Evolutionary conservation across 2,797 vertebrate species (phyloP).

Genomic region (Danio tinwini): DNA sequence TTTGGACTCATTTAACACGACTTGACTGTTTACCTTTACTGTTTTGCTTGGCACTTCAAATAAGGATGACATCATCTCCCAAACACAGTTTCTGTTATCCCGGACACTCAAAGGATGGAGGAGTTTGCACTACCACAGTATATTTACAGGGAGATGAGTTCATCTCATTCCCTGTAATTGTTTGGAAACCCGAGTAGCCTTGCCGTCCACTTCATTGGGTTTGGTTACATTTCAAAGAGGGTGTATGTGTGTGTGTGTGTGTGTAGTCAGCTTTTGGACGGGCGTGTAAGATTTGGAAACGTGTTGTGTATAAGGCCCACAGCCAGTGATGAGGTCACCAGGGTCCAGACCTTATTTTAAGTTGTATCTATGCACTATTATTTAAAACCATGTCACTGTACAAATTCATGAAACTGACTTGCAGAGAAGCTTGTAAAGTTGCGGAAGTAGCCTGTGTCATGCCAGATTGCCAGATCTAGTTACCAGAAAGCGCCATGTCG

Average conservation of each 20-base stretch:
- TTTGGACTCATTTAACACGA: slow-evolving; percentile 43
- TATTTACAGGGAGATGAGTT: slow-evolving; percentile 62
- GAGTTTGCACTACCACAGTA: slow-evolving; percentile 60
- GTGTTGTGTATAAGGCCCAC: neutral
- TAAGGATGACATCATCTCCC: slow-evolving; percentile 72
- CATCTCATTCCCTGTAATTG: slow-evolving; percentile 41
- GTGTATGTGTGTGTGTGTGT: slow-evolving; percentile 38
- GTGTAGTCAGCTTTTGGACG: slow-evolving; percentile 13
- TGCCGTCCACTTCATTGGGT: slow-evolving; percentile 28
- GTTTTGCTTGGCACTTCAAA: slow-evolving; percentile 60
- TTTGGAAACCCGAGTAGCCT: slow-evolving; percentile 37
- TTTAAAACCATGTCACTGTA: no score
- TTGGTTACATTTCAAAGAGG: slow-evolving; percentile 36
- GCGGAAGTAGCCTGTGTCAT: no score
- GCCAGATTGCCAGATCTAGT: no score
- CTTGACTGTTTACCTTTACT: slow-evolving; percentile 62
- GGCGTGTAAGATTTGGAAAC: slow-evolving; percentile 9
- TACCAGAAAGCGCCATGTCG: no score
- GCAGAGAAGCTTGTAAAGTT: no score
- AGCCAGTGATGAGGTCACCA: no score
- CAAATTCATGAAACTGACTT: no score
- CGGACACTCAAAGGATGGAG: slow-evolving; percentile 55
- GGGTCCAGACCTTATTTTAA: no score
- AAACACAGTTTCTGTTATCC: slow-evolving; percentile 66
- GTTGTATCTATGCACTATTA: no score